Base-by-base conservation (phyloP, 2,888 invertebrate species). In the Trypoxylon attenuatum region DNA sequence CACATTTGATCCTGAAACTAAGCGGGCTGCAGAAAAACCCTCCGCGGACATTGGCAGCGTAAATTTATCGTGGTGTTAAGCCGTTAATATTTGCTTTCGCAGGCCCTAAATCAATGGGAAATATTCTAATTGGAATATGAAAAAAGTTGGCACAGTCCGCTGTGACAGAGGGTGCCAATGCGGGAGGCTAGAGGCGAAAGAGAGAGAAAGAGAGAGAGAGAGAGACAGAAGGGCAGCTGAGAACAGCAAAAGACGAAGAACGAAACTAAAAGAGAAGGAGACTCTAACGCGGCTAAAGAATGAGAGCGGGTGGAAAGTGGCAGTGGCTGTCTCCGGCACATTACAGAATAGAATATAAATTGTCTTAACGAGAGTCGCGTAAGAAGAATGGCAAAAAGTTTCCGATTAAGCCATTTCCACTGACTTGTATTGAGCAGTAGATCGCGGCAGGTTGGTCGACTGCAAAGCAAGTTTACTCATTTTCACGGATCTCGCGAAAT, bases 61-160 rank as follows among this genome's bases (percentile, higher is more conserved):
- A 72, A 85, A 87, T 87, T 86, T 87, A 86, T 86, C 77, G 85
- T 66, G 72, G 76, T 77, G 80, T 82, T 82, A 81, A 82, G 82
- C 80, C 84, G 86, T 85, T 87, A 86, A 86, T 86, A 84, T 83
- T 82, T 80, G 82, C 84, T 78, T 77, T 77, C 78, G 78, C 72
- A 29, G 78, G 81, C 81, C 75, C 79, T 86, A 87, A 87, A 87
- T 87, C 86, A 87, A 84, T 84, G 85, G 78, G 80, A 86, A 86
- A 86, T 86, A 84, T 85, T 82, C 86, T 86, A 86, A 86, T 87
- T 87, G 86, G 86, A 84, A 86, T 85, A 86, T 85, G 86, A 85
- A 86, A 87, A 87, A 86, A 86, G 86, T 86, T 86, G 82, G 84
- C 82, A 72, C 81, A 63, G 53, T 27, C 49, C 47, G 27, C 46